Evolutionary conservation across 2,888 invertebrate genomes (phyloP), one percentile per base, ranked within the genome.

Genomic region (Drosophila villosipedis): DNA sequence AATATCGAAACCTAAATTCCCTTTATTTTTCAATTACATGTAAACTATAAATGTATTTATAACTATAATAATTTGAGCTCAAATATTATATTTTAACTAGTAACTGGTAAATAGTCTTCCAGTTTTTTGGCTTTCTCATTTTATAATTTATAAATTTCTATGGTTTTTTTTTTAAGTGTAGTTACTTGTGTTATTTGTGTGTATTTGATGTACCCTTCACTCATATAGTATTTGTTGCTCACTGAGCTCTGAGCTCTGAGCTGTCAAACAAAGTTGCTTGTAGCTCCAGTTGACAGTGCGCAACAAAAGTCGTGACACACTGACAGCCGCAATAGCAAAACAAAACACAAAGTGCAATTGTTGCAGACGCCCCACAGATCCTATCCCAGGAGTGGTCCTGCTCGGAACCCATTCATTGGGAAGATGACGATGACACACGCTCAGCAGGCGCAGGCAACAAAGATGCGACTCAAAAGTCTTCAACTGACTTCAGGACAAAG

Each of bases 291-390:
- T 84, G 89, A 84, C 84, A 88, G 76, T 41, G 68, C 82, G 73
- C 87, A 80, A 87, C 84, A 86, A 87, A 87, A 87, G 84, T 89
- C 80, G 74, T 89, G 84, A 83, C 84, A 83, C 72, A 68, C 69
- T 76, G 76, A 72, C 81, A 81, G 71, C 65, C 65, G 65, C 78
- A 70, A 50, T 47, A 68, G 52, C 71, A 83, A 73, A 70, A 68
- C 60, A 74, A 82, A 84, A 71, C 73, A 73, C 89, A 84, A 84
- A 81, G 89, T 86, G 70, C 81, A 81, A 69, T 78, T 78, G 81
- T 68, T 73, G 66, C 80, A 68, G 70, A 30, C 72, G 52, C 60
- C 64, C 70, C 62, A 35, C 53, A 47, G 68, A 41, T 68, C 35
- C 65, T 16, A 52, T 19, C 57, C 6, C 22, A 22, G 53, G 12